Evolutionary conservation across 2,113 vertebrate genomes (phyloP), one percentile per base, ranked within the genome.

Genomic region (Pelodiscus sinensis): DNA sequence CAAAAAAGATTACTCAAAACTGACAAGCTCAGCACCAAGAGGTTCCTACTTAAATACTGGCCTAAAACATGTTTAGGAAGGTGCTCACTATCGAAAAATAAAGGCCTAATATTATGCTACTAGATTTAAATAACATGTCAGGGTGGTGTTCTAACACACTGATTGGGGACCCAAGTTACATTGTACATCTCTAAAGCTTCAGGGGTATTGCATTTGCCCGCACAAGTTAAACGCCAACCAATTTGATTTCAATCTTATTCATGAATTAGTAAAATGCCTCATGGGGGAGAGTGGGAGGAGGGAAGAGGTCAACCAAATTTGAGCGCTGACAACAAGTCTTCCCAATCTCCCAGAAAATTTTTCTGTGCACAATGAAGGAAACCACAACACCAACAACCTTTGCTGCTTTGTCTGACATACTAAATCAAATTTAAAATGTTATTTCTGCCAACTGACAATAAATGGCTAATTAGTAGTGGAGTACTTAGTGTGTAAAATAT

Each of bases 81-180:
- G 94, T 31, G 38, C 90, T 95, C 81, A 86, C 87, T 91, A 94
- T 38, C 89, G 92, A 95, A 94, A 95, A 96, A 96, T 96, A 65
- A 65, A 65, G 31, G 93, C 50, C 80, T 92, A 65, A 65, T 31
- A 29, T 15, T 13, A 31, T 65, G 21, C 1, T 89, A 83, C 68
- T 93, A 54, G 35, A 90, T 89, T 94, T 89, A 94, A 94, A 85
- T 89, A 92, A 81, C 50, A 68, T 60, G 56, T 87, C 38, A 90
- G 71, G 75, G 84, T 38, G 21, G 31, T 31, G 50, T 84, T 54
- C 27, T 7, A 50, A 89, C 15, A 83, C 88, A 50, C 44, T 79
- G 62, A 15, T 83, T 94, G n/a, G 81, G 83, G 68, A 93, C 73
- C 56, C 14, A 84, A n/a, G 52, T 9, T 85, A 56, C 84, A 31